Percentiles rank a stretch among this genome's conserved stretches.
phyloP scores from a whole-genome alignment of 2,797 vertebrate genomes.

The Oreochromis grahami region DNA sequence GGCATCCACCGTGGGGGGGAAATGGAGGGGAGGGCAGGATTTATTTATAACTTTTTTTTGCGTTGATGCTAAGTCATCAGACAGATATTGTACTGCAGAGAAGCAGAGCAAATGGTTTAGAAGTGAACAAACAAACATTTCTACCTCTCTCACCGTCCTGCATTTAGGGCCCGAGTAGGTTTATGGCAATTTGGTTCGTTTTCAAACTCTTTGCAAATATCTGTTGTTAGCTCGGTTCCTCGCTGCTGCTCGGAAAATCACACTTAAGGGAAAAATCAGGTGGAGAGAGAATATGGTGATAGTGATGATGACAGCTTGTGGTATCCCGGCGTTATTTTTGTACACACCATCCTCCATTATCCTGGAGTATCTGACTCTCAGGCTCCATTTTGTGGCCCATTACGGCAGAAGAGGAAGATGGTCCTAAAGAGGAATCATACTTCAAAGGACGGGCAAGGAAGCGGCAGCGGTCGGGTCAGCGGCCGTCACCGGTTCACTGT shows the following conservation, averaged over 20 bases:
- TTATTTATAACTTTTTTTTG: constrained; percentile 65
- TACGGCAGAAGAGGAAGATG: constrained; percentile 56
- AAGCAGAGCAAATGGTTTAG: constrained; percentile 42
- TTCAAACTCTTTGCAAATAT: constrained; percentile 49
- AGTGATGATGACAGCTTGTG: constrained; percentile 46
- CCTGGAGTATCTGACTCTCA: constrained; percentile 44
- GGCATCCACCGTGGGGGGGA: constrained; percentile 30
- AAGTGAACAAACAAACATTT: constrained; percentile 48
- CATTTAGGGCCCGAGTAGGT: constrained; percentile 24
- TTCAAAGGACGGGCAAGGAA: constrained; percentile 15
- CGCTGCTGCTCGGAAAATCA: constrained; percentile 37
- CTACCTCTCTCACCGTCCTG: constrained; percentile 16
- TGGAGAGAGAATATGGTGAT: constrained; percentile 39
- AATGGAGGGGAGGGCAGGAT: constrained; percentile 37
- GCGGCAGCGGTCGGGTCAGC: neutral
- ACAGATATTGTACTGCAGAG: constrained; percentile 44
- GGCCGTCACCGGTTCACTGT: neutral
- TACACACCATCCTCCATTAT: constrained; percentile 59
- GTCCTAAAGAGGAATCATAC: constrained; percentile 34
- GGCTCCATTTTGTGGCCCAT: constrained; percentile 66
- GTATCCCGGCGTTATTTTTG: constrained; percentile 59
- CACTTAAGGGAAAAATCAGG: constrained; percentile 47
- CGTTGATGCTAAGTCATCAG: constrained; percentile 58
- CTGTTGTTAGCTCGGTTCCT: constrained; percentile 24
- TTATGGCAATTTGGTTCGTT: constrained; percentile 20